phyloP scores from a whole-genome alignment of 2,797 vertebrate genomes.

The Eremophila alpestris region DNA sequence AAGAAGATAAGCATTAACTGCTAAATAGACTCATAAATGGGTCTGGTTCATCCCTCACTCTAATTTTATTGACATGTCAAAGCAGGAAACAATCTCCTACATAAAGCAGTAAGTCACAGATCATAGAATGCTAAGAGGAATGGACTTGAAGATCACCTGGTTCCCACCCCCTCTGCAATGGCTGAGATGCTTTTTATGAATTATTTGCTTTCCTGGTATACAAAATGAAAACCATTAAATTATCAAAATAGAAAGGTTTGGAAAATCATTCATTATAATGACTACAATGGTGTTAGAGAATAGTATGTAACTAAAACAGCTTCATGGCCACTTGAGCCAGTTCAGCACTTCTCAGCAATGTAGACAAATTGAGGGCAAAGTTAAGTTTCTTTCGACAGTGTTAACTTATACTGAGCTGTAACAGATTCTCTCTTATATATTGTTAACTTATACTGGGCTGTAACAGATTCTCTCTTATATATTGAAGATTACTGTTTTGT shows the following conservation, averaged over 20 bases:
- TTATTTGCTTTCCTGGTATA: neutral
- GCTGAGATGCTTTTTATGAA: neutral
- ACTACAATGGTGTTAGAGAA: neutral
- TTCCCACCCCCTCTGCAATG: fast-evolving
- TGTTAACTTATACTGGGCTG: neutral
- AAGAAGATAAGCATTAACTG: neutral
- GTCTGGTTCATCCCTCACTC: neutral
- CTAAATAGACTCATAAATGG: neutral
- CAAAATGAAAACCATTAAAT: neutral
- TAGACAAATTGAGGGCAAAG: neutral
- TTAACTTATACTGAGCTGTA: neutral
- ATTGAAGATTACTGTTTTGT: neutral
- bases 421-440: neutral
- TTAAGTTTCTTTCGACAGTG: neutral
- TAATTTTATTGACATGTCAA: neutral
- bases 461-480: neutral
- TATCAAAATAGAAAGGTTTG: neutral
- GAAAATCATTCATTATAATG: neutral
- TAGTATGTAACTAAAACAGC: neutral
- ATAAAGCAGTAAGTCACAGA: neutral
- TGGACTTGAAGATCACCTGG: neutral
- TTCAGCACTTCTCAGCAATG: neutral
- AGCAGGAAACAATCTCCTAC: neutral
- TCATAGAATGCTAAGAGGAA: neutral
- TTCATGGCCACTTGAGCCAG: neutral